phyloP scores from a whole-genome alignment of 2,113 vertebrate species.

The Chiloscyllium plagiosum region DNA sequence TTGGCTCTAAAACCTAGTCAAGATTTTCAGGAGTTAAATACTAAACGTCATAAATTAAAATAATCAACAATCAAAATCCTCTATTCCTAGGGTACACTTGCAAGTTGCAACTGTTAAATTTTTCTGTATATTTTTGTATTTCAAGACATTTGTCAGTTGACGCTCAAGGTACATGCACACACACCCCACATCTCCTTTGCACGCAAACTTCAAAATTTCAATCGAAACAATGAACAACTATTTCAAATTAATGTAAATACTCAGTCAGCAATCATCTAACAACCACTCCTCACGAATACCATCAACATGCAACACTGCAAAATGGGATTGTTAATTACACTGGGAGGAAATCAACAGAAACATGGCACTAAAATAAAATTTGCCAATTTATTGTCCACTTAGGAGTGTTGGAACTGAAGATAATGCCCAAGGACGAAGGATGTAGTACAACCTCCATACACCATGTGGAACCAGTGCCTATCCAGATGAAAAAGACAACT shows the following conservation, averaged over 20 bases:
- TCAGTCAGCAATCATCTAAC: not conserved
- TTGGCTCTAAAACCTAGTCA: not conserved
- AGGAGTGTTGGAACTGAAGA: not conserved
- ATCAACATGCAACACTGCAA: constrained; percentile 9
- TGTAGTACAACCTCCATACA: not conserved
- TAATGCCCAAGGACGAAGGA: not conserved
- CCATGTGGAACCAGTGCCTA: not conserved
- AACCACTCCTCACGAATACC: constrained; percentile 1
- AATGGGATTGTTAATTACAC: not conserved
- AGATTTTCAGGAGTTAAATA: not conserved
- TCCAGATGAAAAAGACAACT: not conserved
- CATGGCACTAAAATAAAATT: not conserved
- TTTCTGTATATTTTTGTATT: not conserved
- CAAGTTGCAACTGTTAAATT: constrained; percentile 18
- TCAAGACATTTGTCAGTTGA: not conserved
- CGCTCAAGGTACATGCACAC: not conserved
- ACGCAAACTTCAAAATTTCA: not conserved
- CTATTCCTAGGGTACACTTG: not conserved
- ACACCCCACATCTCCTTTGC: not conserved
- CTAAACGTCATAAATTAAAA: not conserved
- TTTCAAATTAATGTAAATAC: not conserved
- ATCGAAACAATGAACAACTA: not conserved
- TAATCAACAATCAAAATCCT: not conserved
- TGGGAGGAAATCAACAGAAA: constrained; percentile 5
- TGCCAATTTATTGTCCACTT: constrained; percentile 17